Conservation (phyloP, 2,113 vertebrate genomes). For the Anguilla japonica region DNA sequence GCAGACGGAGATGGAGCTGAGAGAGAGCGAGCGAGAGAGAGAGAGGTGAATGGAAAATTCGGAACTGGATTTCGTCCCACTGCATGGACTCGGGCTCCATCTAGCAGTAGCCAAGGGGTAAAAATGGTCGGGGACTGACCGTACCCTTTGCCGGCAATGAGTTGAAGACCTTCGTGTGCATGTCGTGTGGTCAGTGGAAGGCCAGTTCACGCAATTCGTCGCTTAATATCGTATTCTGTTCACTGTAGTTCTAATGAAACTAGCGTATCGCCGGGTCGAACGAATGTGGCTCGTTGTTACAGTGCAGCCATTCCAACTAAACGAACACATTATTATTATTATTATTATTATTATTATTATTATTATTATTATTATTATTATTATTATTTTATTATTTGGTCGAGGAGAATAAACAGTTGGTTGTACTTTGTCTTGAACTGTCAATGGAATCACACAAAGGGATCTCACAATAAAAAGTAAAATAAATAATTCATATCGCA, state of each 20-base stretch:
- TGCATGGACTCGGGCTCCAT: constrained; percentile 67
- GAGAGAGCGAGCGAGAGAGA: constrained; percentile 20
- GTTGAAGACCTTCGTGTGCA: constrained; percentile 4
- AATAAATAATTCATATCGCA: too few relatives aligned
- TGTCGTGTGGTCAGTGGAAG: neutral
- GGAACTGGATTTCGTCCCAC: constrained; percentile 62
- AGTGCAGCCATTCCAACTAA: neutral
- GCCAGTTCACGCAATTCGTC: neutral
- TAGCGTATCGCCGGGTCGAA: neutral
- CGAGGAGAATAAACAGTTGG: too few relatives aligned
- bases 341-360: too few relatives aligned
- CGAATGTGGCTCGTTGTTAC: neutral
- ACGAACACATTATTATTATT: neutral
- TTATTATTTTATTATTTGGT: too few relatives aligned
- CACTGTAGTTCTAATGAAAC: neutral
- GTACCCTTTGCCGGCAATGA: constrained; percentile 5
- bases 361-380: too few relatives aligned
- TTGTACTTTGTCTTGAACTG: too few relatives aligned
- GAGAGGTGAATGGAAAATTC: constrained; percentile 57
- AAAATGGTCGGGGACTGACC: constrained; percentile 8
- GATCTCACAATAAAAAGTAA: too few relatives aligned
- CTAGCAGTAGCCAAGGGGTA: constrained; percentile 43
- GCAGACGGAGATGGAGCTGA: constrained; percentile 42
- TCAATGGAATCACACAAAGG: too few relatives aligned
- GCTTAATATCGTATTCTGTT: neutral